A percentile compares a stretch with the other conserved stretches of the same genome.
These are phyloP conservation scores for Rhamphomyia laevipes DNA, from an alignment of 2,888 invertebrate species.

Conservation along the genomic window DNA sequence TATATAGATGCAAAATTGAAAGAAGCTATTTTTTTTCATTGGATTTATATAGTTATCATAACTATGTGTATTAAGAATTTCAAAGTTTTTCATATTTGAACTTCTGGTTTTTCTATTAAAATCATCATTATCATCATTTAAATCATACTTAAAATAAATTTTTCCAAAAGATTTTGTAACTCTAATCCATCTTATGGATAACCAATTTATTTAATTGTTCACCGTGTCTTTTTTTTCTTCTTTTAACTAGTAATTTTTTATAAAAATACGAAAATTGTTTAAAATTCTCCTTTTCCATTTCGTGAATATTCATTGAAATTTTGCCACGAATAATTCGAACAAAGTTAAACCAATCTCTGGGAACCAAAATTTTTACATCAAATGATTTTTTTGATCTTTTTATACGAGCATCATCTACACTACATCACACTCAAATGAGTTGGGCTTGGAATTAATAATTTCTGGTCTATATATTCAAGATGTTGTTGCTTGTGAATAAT, in stretches of 20 bases:
- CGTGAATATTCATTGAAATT: background rate
- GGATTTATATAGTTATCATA: background rate
- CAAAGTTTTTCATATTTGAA: background rate
- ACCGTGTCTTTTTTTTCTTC: background rate
- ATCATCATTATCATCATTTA: background rate
- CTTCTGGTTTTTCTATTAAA: background rate
- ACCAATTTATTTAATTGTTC: background rate
- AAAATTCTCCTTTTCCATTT: background rate
- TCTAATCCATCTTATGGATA: background rate
- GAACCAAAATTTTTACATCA: background rate
- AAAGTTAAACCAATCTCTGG: background rate
- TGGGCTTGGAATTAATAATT: background rate
- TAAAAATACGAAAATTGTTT: background rate
- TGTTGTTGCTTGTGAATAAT: too few species aligned
- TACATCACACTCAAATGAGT: background rate
- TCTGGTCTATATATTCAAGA: background rate
- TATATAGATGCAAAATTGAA: too few species aligned
- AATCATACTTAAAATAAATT: background rate
- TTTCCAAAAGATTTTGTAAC: background rate
- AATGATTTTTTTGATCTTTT: background rate
- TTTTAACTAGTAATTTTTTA: background rate
- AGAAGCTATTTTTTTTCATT: too few species aligned
- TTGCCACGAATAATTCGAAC: background rate
- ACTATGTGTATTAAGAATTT: too few species aligned
- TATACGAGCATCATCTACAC: background rate